Conservation (phyloP, 1,140 invertebrate species). For the Magallana angulata region DNA sequence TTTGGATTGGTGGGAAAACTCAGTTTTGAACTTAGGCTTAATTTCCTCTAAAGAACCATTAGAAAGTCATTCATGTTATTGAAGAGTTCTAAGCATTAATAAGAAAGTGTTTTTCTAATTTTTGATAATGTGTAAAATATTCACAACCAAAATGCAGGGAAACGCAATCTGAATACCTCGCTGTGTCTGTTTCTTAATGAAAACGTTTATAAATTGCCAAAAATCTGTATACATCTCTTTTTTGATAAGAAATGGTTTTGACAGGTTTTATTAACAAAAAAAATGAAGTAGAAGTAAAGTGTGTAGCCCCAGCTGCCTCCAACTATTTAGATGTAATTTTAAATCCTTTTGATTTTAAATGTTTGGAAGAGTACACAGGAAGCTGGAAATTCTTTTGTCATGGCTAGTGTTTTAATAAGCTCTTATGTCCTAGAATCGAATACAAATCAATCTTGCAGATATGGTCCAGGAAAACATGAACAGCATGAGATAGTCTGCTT, state of each 20-base stretch:
- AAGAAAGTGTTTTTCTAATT: neutral
- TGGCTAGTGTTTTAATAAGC: slow-evolving; percentile 7
- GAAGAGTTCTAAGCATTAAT: neutral
- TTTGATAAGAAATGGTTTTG: neutral
- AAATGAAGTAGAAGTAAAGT: neutral
- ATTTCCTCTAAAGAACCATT: neutral
- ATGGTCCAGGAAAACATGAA: neutral
- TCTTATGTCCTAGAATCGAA: neutral
- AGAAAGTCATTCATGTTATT: neutral
- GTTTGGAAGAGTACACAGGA: slow-evolving; percentile 12
- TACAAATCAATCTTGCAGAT: neutral
- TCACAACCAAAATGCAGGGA: too few species aligned
- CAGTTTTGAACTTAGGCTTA: neutral
- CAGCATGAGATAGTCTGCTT: neutral
- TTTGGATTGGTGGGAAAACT: neutral
- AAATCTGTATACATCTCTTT: neutral
- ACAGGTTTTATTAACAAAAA: slow-evolving; percentile 18
- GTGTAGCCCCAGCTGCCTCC: neutral
- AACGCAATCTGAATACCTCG: too few species aligned
- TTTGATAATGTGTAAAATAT: neutral
- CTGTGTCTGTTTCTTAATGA: neutral
- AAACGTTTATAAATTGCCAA: slow-evolving; percentile 32
- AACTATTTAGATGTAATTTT: neutral
- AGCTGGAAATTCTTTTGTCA: neutral
- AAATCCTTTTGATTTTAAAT: neutral